A percentile compares a stretch with the other conserved stretches of the same genome.
These are phyloP conservation scores for Phrynosoma blainvillii DNA, from an alignment of 2,113 vertebrate species.

Conservation along the genomic window DNA sequence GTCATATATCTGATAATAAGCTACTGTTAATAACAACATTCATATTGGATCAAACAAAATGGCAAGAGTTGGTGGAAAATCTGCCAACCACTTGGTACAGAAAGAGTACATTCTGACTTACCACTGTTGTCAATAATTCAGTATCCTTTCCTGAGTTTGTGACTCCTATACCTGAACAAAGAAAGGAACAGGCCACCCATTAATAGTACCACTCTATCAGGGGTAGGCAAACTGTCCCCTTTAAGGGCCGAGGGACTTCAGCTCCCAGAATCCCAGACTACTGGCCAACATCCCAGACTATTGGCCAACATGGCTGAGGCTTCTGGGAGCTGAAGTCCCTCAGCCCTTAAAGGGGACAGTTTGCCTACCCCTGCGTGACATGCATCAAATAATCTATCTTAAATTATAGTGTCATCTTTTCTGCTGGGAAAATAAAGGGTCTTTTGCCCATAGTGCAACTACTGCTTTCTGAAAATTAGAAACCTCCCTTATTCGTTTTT, in stretches of 20 bases:
- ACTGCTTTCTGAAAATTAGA: not conserved
- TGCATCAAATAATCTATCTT: not conserved
- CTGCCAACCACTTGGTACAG: not conserved
- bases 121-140: constrained; percentile 91
- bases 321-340: too few species aligned
- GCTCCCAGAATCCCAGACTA: too few species aligned
- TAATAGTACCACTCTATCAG: constrained; percentile 43
- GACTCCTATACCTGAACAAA: constrained; percentile 80
- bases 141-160: constrained; percentile 84
- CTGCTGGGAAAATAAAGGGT: not conserved
- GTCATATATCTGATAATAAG: not conserved
- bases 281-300: too few species aligned
- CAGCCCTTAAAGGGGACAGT: too few species aligned
- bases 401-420: not conserved
- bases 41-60: not conserved
- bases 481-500: not conserved
- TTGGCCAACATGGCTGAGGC: too few species aligned
- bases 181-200: constrained; percentile 26
- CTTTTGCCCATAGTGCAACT: not conserved
- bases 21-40: not conserved
- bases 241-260: too few species aligned
- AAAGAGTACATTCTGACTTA: constrained; percentile 64
- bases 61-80: not conserved
- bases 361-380: too few species aligned
- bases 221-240: too few species aligned